These are phyloP conservation scores for Dryobota labecula DNA, from an alignment of 2,888 invertebrate species.

Conservation along the genomic window DNA sequence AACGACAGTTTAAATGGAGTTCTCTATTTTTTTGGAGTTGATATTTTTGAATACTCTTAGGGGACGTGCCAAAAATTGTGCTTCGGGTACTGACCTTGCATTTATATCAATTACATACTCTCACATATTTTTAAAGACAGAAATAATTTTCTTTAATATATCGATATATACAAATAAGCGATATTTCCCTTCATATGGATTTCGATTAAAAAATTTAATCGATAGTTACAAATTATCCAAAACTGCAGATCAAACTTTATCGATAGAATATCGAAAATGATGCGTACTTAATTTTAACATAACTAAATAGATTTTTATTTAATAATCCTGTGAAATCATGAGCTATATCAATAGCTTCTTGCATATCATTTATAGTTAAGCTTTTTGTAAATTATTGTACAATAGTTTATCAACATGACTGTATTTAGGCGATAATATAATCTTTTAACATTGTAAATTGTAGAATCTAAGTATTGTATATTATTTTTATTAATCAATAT, in stretches of 20 bases:
- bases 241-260: slow-evolving; percentile 14
- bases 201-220: slow-evolving; percentile 15
- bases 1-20: slow-evolving; percentile 59
- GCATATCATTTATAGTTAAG: slow-evolving; percentile 89
- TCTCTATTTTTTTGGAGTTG: slow-evolving; percentile 58
- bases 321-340: slow-evolving; percentile 60
- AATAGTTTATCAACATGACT: slow-evolving; percentile 84
- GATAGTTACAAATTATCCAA: slow-evolving; percentile 20
- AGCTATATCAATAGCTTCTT: slow-evolving; percentile 82
- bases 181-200: background rate
- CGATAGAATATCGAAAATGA: slow-evolving; percentile 30
- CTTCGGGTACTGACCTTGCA: slow-evolving; percentile 61
- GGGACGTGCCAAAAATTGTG: slow-evolving; percentile 63
- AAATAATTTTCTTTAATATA: slow-evolving; percentile 24
- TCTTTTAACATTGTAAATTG: slow-evolving; percentile 76
- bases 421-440: slow-evolving; percentile 82
- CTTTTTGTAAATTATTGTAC: slow-evolving; percentile 90
- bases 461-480: slow-evolving; percentile 80
- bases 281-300: slow-evolving; percentile 38
- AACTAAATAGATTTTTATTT: slow-evolving; percentile 50
- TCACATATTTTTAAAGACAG: slow-evolving; percentile 36
- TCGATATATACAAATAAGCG: slow-evolving; percentile 13
- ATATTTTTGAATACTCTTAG: slow-evolving; percentile 66
- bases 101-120: slow-evolving; percentile 56
- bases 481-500: slow-evolving; percentile 82